Base-by-base conservation (phyloP, 2,888 invertebrate genomes). In the Campoplex nolae region DNA sequence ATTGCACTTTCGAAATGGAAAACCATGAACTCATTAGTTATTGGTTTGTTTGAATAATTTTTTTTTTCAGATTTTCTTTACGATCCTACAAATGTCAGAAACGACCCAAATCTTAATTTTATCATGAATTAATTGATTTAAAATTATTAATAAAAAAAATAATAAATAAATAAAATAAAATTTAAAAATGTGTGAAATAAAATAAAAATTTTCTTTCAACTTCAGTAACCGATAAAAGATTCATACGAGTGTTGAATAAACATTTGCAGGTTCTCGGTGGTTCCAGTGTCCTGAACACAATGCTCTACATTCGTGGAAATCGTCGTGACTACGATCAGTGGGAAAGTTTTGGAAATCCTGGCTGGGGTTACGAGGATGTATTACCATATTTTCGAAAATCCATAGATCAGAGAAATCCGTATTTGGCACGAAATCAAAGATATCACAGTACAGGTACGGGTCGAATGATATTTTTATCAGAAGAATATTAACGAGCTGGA, bases 221-320 rank as follows among this genome's bases (percentile, higher is more conserved):
- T 23, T 23, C 23, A 23, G 23, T 23, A 23, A 23, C 23, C 23
- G 13, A 3, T 38, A 45, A 62, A 48, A 51, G 67, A 48, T 35
- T 51, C 0, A n/a, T 8, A 6, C 23, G 56, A 18, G 38, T 48
- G 13, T 28, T 7, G 18, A 62, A 58, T 32, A 68, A 54, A 18
- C 23, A 48, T 80, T 75, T 79, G 1, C 80, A 94, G 94, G 97
- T 97, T 0, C 95, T 98, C 0, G 98, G 98, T 0, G 98, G 98
- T 0, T 97, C 97, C 6, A 97, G 97, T 58, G 98, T 98, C 0
- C 95, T 98, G 0, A 98, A 98, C 92, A 98, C 98, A 1, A 98
- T 98, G 98, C 95, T 98, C 0, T 99, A 99, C 93, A 96, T 98
- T 67, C 95, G 99, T 87, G 99, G 99, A 0, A 98, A 98, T 94